Base-by-base conservation (phyloP, 2,888 invertebrate species). In the Encarsia formosa region DNA sequence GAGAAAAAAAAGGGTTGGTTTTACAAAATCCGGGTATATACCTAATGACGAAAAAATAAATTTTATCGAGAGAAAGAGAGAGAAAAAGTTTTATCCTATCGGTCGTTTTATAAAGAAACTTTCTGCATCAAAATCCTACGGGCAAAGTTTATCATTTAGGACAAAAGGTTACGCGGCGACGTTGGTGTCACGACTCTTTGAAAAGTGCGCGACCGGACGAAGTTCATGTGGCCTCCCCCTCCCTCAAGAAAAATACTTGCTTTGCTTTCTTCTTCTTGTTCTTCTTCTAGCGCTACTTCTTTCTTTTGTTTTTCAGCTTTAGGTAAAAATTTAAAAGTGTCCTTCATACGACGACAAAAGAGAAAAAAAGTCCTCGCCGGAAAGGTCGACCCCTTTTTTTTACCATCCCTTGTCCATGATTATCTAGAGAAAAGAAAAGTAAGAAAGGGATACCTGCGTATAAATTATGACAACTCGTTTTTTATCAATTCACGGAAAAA, bases 101-200 rank as follows among this genome's bases (percentile, higher is more conserved):
- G 63, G 51, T 58, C 61, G 53, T 63, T 66, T 63, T 63, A 64
- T 61, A 67, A 59, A 61, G 53, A 65, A 67, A 66, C 56, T 65
- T 67, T 65, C 54, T 56, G 54, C 52, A 52, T 50, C 44, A 47
- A 49, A 63, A 55, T 58, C 62, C 63, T 58, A 56, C 56, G 63
- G 64, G 59, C 38, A 64, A 65, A 66, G 66, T 68, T 69, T 68
- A 66, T 68, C 66, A 67, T 68, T 65, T 65, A 62, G 61, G 62
- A 62, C 63, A 67, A 65, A n/a, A 67, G 65, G 60, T 61, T 54
- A 54, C 56, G 59, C 49, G 59, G 56, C 49, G n/a, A n/a, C n/a
- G 57, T 45, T 42, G 58, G 59, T 59, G 59, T 56, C 44, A 47
- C 34, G 49, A 50, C 35, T 52, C 32, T 49, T 34, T 38, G 46